These are phyloP conservation scores for Parasteatoda lunata DNA, from an alignment of 2,888 invertebrate species.

Conservation along the genomic window DNA sequence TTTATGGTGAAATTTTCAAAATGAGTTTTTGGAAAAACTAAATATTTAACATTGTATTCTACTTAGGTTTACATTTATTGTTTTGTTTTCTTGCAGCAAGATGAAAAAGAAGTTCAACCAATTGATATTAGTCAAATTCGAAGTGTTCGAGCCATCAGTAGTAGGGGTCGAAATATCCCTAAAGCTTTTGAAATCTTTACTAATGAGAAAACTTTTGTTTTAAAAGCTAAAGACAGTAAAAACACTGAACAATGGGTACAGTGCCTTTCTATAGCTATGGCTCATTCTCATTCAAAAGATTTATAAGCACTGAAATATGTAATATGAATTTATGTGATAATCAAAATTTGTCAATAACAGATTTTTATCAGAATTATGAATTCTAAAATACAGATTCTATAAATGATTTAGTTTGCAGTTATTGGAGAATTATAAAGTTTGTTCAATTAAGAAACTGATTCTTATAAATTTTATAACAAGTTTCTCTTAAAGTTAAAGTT, in stretches of 20 bases:
- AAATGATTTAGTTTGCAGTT: no score
- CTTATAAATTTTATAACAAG: no score
- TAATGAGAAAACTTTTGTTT: slow-evolving; percentile 88
- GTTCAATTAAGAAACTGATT: no score
- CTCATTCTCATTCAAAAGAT: slow-evolving; percentile 83
- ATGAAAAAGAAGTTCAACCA: slow-evolving; percentile 78
- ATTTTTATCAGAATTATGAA: no score
- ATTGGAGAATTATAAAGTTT: no score
- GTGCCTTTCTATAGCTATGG: slow-evolving; percentile 93
- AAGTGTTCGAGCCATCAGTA: slow-evolving; percentile 91
- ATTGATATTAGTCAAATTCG: slow-evolving; percentile 95
- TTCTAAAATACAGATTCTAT: no score
- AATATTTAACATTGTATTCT: slow-evolving; percentile 4
- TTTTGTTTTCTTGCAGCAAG: slow-evolving; percentile 79
- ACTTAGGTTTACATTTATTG: not conserved
- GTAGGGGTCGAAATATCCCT: slow-evolving; percentile 89
- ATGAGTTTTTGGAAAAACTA: not conserved
- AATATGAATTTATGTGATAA: no score
- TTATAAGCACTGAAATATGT: not conserved
- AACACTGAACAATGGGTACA: slow-evolving; percentile 98
- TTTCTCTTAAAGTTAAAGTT: no score
- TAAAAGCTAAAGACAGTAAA: slow-evolving; percentile 95
- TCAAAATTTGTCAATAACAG: no score
- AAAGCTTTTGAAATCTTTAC: slow-evolving; percentile 98
- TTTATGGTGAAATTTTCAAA: not conserved